These are phyloP conservation scores for Macrotis lagotis DNA, from an alignment of 2,113 vertebrate species.

Conservation along the genomic window DNA sequence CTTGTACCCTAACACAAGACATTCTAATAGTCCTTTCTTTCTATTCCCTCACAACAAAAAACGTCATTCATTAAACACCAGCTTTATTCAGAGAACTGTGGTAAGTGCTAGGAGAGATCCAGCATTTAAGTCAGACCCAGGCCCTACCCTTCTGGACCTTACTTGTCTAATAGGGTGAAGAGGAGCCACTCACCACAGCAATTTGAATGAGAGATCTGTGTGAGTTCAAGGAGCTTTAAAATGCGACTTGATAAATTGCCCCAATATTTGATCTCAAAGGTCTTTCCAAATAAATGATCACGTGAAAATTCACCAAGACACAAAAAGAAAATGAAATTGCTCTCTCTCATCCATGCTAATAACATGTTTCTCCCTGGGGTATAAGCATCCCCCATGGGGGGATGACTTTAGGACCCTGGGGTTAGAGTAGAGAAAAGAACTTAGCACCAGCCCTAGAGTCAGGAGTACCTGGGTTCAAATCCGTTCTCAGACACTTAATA, in stretches of 20 bases:
- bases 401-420: too few species aligned
- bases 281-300: too few species aligned
- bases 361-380: too few species aligned
- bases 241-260: not conserved
- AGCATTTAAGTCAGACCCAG: not conserved
- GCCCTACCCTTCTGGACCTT: not conserved
- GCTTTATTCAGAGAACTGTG: too few species aligned
- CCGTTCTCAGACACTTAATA: too few species aligned
- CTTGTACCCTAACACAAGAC: not conserved
- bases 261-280: too few species aligned
- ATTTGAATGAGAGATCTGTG: not conserved
- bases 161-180: not conserved
- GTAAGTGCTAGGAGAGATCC: not conserved
- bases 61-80: not conserved
- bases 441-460: too few species aligned
- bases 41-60: not conserved
- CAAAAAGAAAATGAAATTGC: not conserved
- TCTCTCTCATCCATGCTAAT: too few species aligned
- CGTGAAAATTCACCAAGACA: too few species aligned
- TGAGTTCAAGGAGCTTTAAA: not conserved
- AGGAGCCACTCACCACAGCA: not conserved
- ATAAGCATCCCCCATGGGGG: too few species aligned
- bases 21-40: not conserved
- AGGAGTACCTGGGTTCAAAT: too few species aligned
- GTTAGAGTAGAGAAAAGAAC: too few species aligned